These are phyloP conservation scores for Hydropsyche tenuis DNA, from an alignment of 1,140 invertebrate genomes.

Conservation along the genomic window DNA sequence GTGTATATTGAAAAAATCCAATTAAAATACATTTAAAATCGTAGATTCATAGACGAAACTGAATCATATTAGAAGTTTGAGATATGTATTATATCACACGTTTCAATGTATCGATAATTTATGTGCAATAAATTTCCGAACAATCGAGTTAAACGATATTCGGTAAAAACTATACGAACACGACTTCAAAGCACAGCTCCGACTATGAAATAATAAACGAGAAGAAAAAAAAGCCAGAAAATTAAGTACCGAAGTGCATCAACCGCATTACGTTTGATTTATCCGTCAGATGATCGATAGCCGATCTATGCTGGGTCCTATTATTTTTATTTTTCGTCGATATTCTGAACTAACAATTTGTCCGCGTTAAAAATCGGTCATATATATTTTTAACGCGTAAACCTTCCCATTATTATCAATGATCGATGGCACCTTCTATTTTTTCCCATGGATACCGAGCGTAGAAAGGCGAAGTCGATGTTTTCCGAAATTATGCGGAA, in stretches of 20 bases:
- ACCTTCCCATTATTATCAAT: neutral
- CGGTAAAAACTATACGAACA: too few species aligned
- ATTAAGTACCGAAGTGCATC: neutral
- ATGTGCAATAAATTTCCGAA: neutral
- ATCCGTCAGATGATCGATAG: slow-evolving; percentile 7
- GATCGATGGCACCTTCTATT: slow-evolving; percentile 10
- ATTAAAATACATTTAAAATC: too few species aligned
- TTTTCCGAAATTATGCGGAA: too few species aligned
- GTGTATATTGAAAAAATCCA: too few species aligned
- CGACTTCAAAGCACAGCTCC: neutral
- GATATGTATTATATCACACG: too few species aligned
- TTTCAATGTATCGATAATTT: too few species aligned
- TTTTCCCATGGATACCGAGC: neutral
- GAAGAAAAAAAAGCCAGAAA: neutral
- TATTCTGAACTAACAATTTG: slow-evolving; percentile 5
- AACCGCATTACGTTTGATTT: slow-evolving; percentile 15
- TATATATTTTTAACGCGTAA: slow-evolving; percentile 4
- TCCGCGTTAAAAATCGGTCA: slow-evolving; percentile 17
- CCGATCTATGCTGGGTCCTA: neutral
- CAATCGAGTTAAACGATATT: neutral
- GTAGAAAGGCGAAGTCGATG: too few species aligned
- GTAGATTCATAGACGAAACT: too few species aligned
- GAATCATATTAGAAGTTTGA: too few species aligned
- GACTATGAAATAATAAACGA: neutral
- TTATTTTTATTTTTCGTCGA: too few species aligned